Evolutionary conservation across 1,140 invertebrate genomes (phyloP).

Genomic region (Sarcophaga peregrina): DNA sequence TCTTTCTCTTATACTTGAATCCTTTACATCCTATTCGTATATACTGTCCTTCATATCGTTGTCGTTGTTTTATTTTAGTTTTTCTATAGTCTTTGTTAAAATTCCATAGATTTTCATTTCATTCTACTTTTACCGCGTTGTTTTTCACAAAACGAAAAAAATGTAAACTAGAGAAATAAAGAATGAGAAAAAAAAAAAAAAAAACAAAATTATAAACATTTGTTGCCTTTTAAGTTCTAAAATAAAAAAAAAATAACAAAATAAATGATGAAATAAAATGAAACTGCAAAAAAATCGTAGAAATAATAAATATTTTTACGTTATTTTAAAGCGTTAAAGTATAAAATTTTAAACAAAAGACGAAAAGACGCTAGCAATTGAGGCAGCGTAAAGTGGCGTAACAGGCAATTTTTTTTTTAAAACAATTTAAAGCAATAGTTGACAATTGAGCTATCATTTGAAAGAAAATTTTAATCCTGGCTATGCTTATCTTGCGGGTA

Average conservation of each 20-base stretch:
- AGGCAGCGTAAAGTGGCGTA: not conserved
- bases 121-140: not conserved
- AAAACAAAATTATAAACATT: constrained; percentile 5
- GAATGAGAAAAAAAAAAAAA: too few species aligned
- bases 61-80: not conserved
- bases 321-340: constrained; percentile 7
- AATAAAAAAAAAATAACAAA: not conserved
- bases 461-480: too few species aligned
- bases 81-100: not conserved
- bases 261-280: not conserved
- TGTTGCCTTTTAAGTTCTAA: constrained; percentile 4
- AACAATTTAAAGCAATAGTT: too few species aligned
- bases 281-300: too few species aligned
- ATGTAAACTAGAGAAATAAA: not conserved
- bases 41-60: not conserved
- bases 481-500: too few species aligned
- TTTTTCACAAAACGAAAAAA: not conserved
- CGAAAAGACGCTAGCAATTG: not conserved
- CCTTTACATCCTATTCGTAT: not conserved
- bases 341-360: not conserved
- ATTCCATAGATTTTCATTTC: not conserved
- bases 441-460: too few species aligned
- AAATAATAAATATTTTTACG: not conserved
- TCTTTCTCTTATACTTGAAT: not conserved
- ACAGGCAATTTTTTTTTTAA: not conserved